Percentiles rank a stretch among this genome's conserved stretches.
Evolutionary conservation across 2,113 vertebrate genomes (phyloP).

Genomic region (Rhinoderma darwinii): DNA sequence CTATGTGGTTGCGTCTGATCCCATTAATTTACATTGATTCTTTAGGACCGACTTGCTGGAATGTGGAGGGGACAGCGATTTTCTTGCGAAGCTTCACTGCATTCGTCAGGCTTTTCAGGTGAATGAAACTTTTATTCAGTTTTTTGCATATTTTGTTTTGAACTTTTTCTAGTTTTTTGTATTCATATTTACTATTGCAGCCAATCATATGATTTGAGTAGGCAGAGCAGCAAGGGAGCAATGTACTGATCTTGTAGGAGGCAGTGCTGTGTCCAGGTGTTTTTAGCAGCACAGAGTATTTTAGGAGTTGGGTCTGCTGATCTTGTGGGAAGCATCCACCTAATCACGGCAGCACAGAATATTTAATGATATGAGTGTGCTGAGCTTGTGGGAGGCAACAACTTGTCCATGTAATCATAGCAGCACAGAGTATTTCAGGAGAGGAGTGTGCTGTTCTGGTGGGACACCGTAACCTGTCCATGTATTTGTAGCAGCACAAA

Average conservation of each 20-base stretch:
- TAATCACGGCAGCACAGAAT: background rate
- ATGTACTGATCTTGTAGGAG: too few species aligned
- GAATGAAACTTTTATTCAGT: constrained; percentile 43
- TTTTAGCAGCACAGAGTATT: too few species aligned
- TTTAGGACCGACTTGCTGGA: constrained; percentile 89
- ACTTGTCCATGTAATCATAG: background rate
- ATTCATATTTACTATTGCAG: too few species aligned
- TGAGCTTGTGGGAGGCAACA: background rate
- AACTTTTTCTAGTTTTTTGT: too few species aligned
- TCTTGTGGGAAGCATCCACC: background rate
- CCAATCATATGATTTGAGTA: too few species aligned
- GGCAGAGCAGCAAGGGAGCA: background rate
- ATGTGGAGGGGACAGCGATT: constrained; percentile 90
- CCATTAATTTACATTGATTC: background rate
- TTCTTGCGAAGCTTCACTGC: constrained; percentile 94
- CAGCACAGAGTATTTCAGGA: background rate
- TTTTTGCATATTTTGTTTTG: background rate
- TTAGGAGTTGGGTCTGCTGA: background rate
- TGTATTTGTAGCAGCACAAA: background rate
- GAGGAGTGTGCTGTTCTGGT: background rate
- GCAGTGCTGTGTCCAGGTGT: too few species aligned
- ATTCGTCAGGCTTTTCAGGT: constrained; percentile 95
- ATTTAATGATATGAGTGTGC: background rate
- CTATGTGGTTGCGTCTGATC: background rate
- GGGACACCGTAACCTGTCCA: background rate